phyloP scores from a whole-genome alignment of 2,797 vertebrate genomes.

The Spinibarbus caldwelli region DNA sequence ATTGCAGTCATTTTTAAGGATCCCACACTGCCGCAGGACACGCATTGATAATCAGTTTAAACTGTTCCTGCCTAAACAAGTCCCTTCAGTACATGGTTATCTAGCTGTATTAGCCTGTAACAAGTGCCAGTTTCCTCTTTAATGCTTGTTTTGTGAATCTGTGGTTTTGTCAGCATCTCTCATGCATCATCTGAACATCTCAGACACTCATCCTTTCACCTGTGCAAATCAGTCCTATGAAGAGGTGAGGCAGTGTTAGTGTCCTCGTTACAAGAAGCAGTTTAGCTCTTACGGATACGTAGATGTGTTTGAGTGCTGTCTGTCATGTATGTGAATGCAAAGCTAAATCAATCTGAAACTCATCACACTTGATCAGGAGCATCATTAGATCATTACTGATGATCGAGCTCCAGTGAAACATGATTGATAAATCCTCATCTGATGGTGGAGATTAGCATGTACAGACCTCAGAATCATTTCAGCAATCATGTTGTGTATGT shows the following conservation, averaged over 20 bases:
- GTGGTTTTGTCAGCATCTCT: background rate
- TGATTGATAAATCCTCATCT: background rate
- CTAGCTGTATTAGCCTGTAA: too few relatives aligned
- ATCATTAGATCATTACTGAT: background rate
- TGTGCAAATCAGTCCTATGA: background rate
- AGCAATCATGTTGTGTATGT: background rate
- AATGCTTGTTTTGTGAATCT: background rate
- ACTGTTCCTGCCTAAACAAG: background rate
- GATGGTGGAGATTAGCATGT: background rate
- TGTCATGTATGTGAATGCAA: background rate
- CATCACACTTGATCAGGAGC: background rate
- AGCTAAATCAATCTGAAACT: background rate
- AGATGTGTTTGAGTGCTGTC: background rate
- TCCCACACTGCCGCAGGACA: background rate
- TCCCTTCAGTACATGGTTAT: background rate
- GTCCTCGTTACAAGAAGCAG: too few relatives aligned
- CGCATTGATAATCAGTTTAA: background rate
- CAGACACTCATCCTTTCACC: too few relatives aligned
- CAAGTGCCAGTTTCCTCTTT: background rate
- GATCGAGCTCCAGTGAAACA: background rate
- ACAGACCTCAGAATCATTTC: background rate
- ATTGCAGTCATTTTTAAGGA: too few relatives aligned
- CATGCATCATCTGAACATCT: too few relatives aligned
- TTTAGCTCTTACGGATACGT: background rate
- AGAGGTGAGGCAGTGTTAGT: too few relatives aligned